Evolutionary conservation across 1,140 invertebrate species (phyloP), one percentile per base, ranked within the genome.

Genomic region (Psix sp.): DNA sequence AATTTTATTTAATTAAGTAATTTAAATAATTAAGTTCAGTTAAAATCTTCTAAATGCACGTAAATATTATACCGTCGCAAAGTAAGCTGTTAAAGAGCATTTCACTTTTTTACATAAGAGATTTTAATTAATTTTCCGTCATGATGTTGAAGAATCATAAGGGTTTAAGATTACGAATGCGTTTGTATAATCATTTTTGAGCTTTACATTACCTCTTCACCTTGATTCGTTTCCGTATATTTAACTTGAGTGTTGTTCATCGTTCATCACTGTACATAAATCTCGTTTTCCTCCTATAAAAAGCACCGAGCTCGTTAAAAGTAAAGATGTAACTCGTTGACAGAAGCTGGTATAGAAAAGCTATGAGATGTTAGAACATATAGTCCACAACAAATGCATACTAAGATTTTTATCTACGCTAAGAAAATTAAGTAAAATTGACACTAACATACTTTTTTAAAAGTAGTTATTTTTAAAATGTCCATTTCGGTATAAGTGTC

Each of bases 231-330:
- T 67, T 52, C 54, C 60, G 71, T 74, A 62, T 67, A 74, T 74
- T 73, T 74, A 74, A 67, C 62, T 62, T 38, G 29, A 74, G 71
- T 56, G 62, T 66, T 74, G 62, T 67, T 74, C 48, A 67, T 49
- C 71, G 56, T 67, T 74, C 71, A 74, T 67, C 56, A 62, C 21
- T 54, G 62, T 74, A 62, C 71, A 60, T 74, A 49, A 62, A 74
- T 66, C 70, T 74, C 70, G 67, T 74, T 74, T 60, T 46, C 46
- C 51, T 63, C 63, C 54, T 68, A 63, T 74, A 74, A 68, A 67
- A 74, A 74, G 57, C 45, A 38, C 36, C 62, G 62, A 56, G 48
- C 71, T 74, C 71, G 51, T 74, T 74, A 67, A 74, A 67, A 67
- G 63, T 68, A 68, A 51, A 66, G 62, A 74, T 68, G 59, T 67